Percentiles rank a stretch among this genome's conserved stretches.
phyloP scores from a whole-genome alignment of 2,888 invertebrate genomes.

The Heliconius aoede region DNA sequence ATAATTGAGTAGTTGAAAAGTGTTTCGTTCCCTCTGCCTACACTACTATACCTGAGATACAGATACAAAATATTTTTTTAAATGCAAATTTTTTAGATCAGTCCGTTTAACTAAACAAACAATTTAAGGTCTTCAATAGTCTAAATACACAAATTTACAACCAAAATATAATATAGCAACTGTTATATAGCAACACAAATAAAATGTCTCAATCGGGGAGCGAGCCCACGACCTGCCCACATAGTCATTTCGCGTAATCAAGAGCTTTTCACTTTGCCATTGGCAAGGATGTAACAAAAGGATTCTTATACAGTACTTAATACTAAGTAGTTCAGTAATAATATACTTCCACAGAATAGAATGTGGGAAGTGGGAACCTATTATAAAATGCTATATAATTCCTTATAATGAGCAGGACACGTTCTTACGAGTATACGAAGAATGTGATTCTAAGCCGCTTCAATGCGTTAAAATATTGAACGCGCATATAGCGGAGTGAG shows the following conservation, averaged over 20 bases:
- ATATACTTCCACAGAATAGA: neutral
- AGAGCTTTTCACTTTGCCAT: conserved; percentile 1
- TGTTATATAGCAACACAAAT: neutral
- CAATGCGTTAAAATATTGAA: no score
- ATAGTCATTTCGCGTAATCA: neutral
- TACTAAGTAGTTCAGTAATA: neutral
- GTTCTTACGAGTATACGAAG: neutral
- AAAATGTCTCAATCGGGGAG: neutral
- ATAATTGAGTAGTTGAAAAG: no score
- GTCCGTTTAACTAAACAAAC: no score
- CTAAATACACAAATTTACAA: neutral
- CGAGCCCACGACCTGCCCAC: neutral
- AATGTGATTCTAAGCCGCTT: no score
- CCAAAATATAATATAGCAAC: neutral
- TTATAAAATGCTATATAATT: neutral
- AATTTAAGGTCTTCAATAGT: no score
- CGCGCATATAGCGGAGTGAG: no score
- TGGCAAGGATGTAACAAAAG: conserved; percentile 5
- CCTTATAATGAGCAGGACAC: neutral
- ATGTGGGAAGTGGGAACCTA: conserved; percentile 12
- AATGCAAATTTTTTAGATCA: no score
- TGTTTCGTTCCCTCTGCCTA: no score
- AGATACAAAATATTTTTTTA: no score
- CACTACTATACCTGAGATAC: no score
- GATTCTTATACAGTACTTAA: neutral